phyloP scores from a whole-genome alignment of 2,888 invertebrate species.

The Geotrupes spiniger region DNA sequence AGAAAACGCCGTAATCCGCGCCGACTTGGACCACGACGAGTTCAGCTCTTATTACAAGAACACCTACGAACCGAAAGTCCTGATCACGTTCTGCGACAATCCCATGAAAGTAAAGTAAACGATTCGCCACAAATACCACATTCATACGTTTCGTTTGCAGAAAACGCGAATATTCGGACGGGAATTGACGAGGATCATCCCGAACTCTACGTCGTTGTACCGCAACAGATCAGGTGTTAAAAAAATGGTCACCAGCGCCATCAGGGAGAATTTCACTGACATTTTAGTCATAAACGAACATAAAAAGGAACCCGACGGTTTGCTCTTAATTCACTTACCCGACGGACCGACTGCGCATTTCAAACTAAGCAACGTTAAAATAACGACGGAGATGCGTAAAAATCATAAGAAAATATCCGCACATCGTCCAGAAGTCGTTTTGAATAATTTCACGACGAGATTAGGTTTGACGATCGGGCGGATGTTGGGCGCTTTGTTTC shows the following conservation, averaged over 20 bases:
- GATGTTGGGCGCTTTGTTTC: constrained; percentile 92
- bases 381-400: constrained; percentile 80
- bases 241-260: constrained; percentile 85
- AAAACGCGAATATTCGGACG: constrained; percentile 91
- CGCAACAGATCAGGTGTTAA: constrained; percentile 89
- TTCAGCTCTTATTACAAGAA: constrained; percentile 82
- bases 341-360: constrained; percentile 97
- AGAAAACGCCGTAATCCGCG: constrained; percentile 69
- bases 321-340: constrained; percentile 91
- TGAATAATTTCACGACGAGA: constrained; percentile 94
- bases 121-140: too few species aligned
- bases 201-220: constrained; percentile 84
- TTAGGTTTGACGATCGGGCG: constrained; percentile 87
- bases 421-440: constrained; percentile 91
- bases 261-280: constrained; percentile 78
- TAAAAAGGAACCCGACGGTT: constrained; percentile 85
- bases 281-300: constrained; percentile 94
- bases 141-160: constrained; percentile 29
- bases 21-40: constrained; percentile 81
- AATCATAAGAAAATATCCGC: constrained; percentile 77
- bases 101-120: constrained; percentile 65
- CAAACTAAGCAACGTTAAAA: constrained; percentile 86
- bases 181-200: constrained; percentile 87
- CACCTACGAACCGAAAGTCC: constrained; percentile 86
- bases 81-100: constrained; percentile 94